Percentiles rank a stretch among this genome's conserved stretches.
Evolutionary conservation across 2,888 invertebrate species (phyloP).

Genomic region (Cepaea hortensis): DNA sequence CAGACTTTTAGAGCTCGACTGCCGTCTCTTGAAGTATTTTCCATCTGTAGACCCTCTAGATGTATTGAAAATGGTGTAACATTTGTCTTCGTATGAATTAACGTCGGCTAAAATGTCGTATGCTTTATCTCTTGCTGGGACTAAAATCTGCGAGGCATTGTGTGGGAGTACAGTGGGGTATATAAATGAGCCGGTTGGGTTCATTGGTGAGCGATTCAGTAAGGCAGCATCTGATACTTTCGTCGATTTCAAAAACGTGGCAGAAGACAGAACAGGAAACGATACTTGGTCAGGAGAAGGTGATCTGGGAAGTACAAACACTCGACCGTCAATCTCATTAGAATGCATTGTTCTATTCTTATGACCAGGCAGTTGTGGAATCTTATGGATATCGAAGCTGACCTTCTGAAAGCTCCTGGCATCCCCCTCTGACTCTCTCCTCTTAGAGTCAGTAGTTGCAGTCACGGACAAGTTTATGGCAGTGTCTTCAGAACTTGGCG

Average conservation of each 20-base stretch:
- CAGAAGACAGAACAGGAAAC: neutral
- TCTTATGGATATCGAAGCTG: neutral
- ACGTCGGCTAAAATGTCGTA: neutral
- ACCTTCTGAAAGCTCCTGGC: conserved; percentile 3
- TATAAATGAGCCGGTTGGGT: neutral
- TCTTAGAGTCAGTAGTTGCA: neutral
- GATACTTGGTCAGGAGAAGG: neutral
- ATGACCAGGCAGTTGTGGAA: neutral
- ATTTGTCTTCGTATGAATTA: neutral
- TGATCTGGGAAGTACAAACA: neutral
- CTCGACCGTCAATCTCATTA: neutral
- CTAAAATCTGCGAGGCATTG: neutral
- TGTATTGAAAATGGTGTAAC: neutral
- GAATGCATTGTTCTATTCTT: neutral
- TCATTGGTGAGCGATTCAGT: neutral
- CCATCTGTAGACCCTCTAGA: conserved; percentile 43
- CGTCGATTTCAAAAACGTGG: neutral
- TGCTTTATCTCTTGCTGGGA: conserved; percentile 30
- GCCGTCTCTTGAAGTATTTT: conserved; percentile 48
- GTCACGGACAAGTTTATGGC: conserved; percentile 17
- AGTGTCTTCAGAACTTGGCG: neutral
- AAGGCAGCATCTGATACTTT: conserved; percentile 22
- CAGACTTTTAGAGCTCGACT: conserved; percentile 52
- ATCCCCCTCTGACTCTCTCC: neutral
- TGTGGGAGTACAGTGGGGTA: neutral